Evolutionary conservation across 2,113 vertebrate species (phyloP), one percentile per base, ranked within the genome.

Genomic region (Cynopterus brachyotis): DNA sequence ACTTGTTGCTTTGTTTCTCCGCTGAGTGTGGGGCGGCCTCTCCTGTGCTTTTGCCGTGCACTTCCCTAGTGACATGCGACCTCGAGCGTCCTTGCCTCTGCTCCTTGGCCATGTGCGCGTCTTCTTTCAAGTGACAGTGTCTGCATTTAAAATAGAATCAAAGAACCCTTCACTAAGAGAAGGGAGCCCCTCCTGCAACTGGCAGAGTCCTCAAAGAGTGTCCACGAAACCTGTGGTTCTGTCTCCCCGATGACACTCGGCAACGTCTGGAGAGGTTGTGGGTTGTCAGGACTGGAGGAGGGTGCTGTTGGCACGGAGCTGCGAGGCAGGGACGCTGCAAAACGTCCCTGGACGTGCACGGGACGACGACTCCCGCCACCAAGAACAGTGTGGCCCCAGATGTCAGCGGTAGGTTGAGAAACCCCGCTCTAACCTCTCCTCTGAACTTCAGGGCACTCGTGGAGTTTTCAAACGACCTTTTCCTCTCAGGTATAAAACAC

Each of bases 401-500:
- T 26, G 30, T 66, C 84, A 53, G 26, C 4, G 11, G 35, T 1
- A 53, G 60, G 37, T 3, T 35, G 45, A 72, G 62, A 87, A 73
- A 35, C 55, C 45, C 55, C 0, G 3, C 53, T 70, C 35, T 47
- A 12, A n/a, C 59, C 37, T 73, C 57, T 53, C 3, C 66, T 42
- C 50, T 50, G 50, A 81, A 45, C 17, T 82, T 6, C 26, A 64
- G 35, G 59, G 42, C 42, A 12, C 19, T 86, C n/a, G 12, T 32
- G 3, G 6, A n/a, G 0, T 67, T 80, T 84, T n/a, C 19, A 35
- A 53, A n/a, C 50, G 5, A 9, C 30, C 24, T 86, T 62, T 87
- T 55, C 35, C n/a, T 81, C 94, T 72, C 85, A 98, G 97, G 94
- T 3, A 8, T 96, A 62, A 0, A 35, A 0, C 28, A 37, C 5